phyloP scores from a whole-genome alignment of 2,797 vertebrate genomes.

The Peromyscus nudipes region DNA sequence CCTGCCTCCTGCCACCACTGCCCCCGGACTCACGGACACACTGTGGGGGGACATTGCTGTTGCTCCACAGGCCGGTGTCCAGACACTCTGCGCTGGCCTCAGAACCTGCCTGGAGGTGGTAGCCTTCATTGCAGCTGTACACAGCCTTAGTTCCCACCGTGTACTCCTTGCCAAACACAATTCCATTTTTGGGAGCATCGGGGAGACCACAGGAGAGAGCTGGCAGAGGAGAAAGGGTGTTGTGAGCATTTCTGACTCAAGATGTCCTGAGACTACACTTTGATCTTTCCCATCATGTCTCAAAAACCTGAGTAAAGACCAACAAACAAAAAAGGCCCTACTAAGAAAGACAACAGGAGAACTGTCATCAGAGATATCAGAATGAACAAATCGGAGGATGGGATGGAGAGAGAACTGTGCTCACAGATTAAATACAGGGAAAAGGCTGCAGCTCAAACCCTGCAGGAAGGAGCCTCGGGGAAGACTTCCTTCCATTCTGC shows the following conservation, averaged over 20 bases:
- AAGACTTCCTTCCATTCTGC: not conserved
- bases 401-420: not conserved
- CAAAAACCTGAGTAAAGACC: not conserved
- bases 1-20: not conserved
- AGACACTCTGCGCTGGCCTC: constrained; percentile 92
- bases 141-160: constrained; percentile 94
- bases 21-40: constrained; percentile 93
- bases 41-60: constrained; percentile 92
- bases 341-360: not conserved
- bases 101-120: constrained; percentile 90
- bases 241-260: not conserved
- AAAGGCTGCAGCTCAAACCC: not conserved
- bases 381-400: not conserved
- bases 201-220: constrained; percentile 98
- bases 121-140: constrained; percentile 95
- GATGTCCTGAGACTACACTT: not conserved
- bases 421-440: not conserved
- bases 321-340: not conserved
- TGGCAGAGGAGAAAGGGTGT: constrained; percentile 78
- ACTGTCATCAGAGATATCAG: not conserved
- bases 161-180: constrained; percentile 96
- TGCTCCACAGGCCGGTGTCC: constrained; percentile 95
- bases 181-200: constrained; percentile 93
- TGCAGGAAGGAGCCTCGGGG: not conserved
- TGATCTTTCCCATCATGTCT: not conserved